phyloP scores from a whole-genome alignment of 2,113 vertebrate species.

The Arizona elegans region DNA sequence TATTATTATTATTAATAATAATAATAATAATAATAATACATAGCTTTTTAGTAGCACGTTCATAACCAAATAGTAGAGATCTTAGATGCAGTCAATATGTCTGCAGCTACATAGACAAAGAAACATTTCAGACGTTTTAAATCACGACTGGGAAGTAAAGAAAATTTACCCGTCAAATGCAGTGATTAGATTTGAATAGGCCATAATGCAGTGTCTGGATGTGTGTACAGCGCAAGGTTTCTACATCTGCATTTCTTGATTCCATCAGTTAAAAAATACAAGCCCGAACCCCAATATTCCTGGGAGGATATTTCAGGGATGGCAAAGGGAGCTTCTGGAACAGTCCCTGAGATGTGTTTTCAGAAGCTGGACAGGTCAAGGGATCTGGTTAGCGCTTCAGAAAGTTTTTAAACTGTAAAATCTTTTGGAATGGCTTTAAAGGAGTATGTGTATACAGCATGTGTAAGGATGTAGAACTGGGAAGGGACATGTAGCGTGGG shows the following conservation, averaged over 20 bases:
- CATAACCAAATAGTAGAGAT: not conserved
- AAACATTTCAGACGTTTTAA: not conserved
- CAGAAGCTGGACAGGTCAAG: constrained; percentile 65
- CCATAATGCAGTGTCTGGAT: not conserved
- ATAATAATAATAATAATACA: not conserved
- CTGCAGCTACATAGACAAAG: not conserved
- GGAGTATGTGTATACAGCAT: not conserved
- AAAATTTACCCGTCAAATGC: constrained; percentile 47
- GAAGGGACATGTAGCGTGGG: constrained; percentile 58
- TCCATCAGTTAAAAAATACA: constrained; percentile 57
- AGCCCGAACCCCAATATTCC: constrained; percentile 53
- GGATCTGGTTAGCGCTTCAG: constrained; percentile 62
- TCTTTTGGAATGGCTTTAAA: constrained; percentile 64
- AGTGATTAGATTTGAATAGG: constrained; percentile 42
- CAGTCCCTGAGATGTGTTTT: constrained; percentile 58
- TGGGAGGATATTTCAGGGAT: constrained; percentile 58
- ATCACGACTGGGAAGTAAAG: constrained; percentile 24
- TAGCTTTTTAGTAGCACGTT: not conserved
- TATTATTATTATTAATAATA: not conserved
- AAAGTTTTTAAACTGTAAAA: constrained; percentile 61
- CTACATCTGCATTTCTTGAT: constrained; percentile 67
- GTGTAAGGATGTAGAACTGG: not conserved
- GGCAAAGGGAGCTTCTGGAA: constrained; percentile 54
- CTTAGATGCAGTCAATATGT: too few species aligned
- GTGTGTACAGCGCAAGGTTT: constrained; percentile 15